A percentile compares a stretch with the other conserved stretches of the same genome.
Evolutionary conservation across 1,140 invertebrate genomes (phyloP).

Genomic region (Aplysia californica): DNA sequence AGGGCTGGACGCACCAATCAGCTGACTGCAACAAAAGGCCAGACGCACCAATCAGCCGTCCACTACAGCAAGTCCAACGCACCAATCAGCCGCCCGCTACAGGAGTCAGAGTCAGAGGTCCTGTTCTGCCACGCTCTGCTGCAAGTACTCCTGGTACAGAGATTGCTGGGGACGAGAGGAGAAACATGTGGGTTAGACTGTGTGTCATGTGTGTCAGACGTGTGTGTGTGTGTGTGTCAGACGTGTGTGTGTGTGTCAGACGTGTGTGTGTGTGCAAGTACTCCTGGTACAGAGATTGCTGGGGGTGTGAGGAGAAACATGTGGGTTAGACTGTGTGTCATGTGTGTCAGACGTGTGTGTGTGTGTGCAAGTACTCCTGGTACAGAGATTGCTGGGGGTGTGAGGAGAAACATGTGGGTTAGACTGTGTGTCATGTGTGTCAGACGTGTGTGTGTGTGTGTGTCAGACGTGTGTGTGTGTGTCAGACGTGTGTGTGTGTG

Average conservation of each 20-base stretch:
- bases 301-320: not conserved
- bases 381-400: conserved; percentile 70
- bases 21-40: too few species aligned
- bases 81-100: too few species aligned
- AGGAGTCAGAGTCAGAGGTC: conserved; percentile 66
- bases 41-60: too few species aligned
- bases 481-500: too few species aligned
- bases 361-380: conserved; percentile 70
- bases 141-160: conserved; percentile 71
- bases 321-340: not conserved
- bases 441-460: too few species aligned
- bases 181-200: not conserved
- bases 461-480: too few species aligned
- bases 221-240: too few species aligned
- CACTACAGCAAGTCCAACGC: too few species aligned
- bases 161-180: conserved; percentile 67
- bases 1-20: too few species aligned
- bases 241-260: too few species aligned
- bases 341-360: not conserved
- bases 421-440: not conserved
- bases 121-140: conserved; percentile 72
- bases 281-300: not conserved
- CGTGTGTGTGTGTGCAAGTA: not conserved
- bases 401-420: conserved; percentile 27
- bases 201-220: not conserved